Conservation (phyloP, 2,888 invertebrate genomes). For the Conops quadrifasciatus region DNA sequence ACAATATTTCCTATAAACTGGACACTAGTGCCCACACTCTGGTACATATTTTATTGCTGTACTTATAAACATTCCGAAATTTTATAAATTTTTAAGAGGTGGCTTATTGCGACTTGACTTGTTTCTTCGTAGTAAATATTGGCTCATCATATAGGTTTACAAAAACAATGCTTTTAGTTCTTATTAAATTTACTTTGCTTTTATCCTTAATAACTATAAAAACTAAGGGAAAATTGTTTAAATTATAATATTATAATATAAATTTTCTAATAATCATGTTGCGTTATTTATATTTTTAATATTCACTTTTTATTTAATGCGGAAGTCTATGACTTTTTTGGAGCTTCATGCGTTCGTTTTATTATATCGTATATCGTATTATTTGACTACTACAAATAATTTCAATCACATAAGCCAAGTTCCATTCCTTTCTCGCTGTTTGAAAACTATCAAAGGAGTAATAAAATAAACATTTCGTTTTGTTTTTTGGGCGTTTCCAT, state of each 20-base stretch:
- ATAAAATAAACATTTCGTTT: not conserved
- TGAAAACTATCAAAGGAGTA: not conserved
- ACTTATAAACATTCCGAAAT: not conserved
- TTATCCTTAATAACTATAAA: not conserved
- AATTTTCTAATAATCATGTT: no score
- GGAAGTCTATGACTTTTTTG: not conserved
- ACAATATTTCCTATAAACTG: no score
- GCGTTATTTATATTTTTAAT: no score
- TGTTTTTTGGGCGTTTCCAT: slow-evolving; percentile 18
- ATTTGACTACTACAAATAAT: not conserved
- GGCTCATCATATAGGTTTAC: not conserved
- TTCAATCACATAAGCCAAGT: not conserved
- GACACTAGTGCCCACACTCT: no score
- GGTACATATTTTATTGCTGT: no score
- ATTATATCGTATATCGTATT: not conserved
- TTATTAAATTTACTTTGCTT: not conserved
- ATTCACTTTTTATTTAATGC: no score
- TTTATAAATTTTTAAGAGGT: not conserved
- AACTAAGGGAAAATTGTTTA: no score
- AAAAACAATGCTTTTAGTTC: not conserved
- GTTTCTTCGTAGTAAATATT: not conserved
- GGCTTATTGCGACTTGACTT: not conserved
- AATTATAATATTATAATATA: no score
- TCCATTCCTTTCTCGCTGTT: not conserved
- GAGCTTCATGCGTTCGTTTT: not conserved